Evolutionary conservation across 2,888 invertebrate genomes (phyloP).

Genomic region (Oscheius onirici): DNA sequence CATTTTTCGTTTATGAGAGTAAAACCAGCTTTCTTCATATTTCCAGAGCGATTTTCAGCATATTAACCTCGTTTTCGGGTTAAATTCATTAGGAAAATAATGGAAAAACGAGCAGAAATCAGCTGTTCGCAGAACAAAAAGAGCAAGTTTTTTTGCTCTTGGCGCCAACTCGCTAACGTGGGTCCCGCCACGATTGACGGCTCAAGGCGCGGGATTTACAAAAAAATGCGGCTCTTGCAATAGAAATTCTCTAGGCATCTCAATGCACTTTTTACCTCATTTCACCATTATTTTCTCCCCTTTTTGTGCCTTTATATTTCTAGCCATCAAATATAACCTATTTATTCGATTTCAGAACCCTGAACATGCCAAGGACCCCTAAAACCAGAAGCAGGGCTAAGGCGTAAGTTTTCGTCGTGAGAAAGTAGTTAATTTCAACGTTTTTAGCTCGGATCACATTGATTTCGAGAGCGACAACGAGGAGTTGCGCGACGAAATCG

Average conservation of each 20-base stretch:
- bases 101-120: not conserved
- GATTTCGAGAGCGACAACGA: constrained; percentile 56
- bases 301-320: too few relatives aligned
- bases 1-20: too few relatives aligned
- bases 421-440: not conserved
- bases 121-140: not conserved
- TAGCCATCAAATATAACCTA: too few relatives aligned
- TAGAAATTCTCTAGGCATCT: not conserved
- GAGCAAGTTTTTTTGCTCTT: too few relatives aligned
- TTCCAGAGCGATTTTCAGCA: too few relatives aligned
- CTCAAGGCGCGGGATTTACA: not conserved
- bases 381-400: not conserved
- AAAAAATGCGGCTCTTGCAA: not conserved
- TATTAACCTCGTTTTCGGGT: too few relatives aligned
- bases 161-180: not conserved
- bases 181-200: not conserved
- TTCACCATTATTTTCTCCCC: too few relatives aligned
- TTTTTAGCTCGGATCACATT: constrained; percentile 44
- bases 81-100: not conserved
- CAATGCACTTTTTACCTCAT: too few relatives aligned
- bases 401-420: constrained; percentile 1
- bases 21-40: too few relatives aligned
- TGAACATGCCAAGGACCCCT: too few relatives aligned
- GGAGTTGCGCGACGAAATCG: constrained; percentile 63
- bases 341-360: too few relatives aligned